Evolutionary conservation across 2,113 vertebrate genomes (phyloP).

Genomic region (Porphyrio hochstetteri): DNA sequence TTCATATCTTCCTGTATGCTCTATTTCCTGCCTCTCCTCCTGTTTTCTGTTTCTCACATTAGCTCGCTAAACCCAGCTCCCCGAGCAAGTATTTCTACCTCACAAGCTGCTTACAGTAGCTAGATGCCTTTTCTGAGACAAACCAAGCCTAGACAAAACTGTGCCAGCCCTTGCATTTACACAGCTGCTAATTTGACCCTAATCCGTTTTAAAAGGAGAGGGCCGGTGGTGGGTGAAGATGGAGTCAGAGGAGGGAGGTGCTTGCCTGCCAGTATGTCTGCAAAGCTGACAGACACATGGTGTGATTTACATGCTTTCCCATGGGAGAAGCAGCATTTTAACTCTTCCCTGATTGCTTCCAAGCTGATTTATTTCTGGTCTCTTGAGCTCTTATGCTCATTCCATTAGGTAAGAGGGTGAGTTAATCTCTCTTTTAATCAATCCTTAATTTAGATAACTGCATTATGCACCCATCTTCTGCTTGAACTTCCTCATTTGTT

Average conservation of each 20-base stretch:
- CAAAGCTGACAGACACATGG: accelerated
- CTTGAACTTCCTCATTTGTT: constrained; percentile 29
- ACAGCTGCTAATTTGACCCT: constrained; percentile 30
- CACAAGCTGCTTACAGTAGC: neutral
- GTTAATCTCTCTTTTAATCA: constrained; percentile 26
- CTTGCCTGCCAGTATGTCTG: neutral
- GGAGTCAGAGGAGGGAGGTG: neutral
- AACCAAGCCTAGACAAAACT: constrained; percentile 24
- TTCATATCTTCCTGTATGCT: constrained; percentile 33
- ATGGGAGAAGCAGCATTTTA: neutral
- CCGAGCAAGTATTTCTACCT: constrained; percentile 37
- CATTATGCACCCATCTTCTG: neutral
- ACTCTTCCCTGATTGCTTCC: neutral
- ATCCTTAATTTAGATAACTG: constrained; percentile 3
- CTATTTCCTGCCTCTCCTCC: constrained; percentile 21
- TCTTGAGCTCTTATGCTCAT: neutral
- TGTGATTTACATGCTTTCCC: neutral
- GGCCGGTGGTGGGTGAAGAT: neutral
- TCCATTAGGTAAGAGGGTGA: neutral
- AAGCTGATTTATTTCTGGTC: neutral
- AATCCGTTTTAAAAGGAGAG: constrained; percentile 20
- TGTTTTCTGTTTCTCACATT: constrained; percentile 36
- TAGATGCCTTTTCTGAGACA: neutral
- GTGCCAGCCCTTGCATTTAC: neutral
- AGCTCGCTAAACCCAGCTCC: neutral